These are phyloP conservation scores for Rallus crepitans DNA, from an alignment of 2,797 vertebrate genomes.

Conservation along the genomic window DNA sequence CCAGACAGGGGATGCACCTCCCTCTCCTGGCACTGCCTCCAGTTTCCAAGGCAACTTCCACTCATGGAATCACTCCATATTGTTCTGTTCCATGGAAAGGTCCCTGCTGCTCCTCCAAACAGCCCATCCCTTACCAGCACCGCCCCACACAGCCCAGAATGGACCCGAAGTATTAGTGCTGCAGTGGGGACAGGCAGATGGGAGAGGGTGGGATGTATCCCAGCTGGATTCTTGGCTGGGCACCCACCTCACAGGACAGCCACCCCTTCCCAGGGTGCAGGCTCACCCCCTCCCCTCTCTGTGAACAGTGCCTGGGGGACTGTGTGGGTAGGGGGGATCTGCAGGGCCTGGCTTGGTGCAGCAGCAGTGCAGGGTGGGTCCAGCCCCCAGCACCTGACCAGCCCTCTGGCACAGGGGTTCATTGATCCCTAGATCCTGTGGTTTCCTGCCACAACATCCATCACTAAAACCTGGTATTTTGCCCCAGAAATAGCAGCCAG, in stretches of 20 bases:
- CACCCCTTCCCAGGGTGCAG: too few species aligned
- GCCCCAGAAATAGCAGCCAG: neutral
- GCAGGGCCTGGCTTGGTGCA: too few species aligned
- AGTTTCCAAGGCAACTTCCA: neutral
- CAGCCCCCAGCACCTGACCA: neutral
- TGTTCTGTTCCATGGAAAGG: neutral
- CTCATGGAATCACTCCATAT: neutral
- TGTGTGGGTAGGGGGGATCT: too few species aligned
- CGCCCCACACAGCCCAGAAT: rapidly evolving
- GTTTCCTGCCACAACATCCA: neutral
- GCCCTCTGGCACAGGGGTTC: rapidly evolving
- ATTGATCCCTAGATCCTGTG: rapidly evolving
- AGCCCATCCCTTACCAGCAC: neutral
- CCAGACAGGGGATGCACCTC: neutral
- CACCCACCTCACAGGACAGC: too few species aligned
- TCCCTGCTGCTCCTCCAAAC: neutral
- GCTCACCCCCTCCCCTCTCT: too few species aligned
- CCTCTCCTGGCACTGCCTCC: neutral
- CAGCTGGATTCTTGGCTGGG: neutral
- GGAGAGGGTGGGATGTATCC: neutral
- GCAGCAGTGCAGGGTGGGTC: too few species aligned
- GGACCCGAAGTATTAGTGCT: neutral
- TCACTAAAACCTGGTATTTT: neutral
- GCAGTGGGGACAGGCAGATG: neutral
- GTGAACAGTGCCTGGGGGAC: too few species aligned